Conservation (phyloP, 2,797 vertebrate genomes). For the Helarctos malayanus region DNA sequence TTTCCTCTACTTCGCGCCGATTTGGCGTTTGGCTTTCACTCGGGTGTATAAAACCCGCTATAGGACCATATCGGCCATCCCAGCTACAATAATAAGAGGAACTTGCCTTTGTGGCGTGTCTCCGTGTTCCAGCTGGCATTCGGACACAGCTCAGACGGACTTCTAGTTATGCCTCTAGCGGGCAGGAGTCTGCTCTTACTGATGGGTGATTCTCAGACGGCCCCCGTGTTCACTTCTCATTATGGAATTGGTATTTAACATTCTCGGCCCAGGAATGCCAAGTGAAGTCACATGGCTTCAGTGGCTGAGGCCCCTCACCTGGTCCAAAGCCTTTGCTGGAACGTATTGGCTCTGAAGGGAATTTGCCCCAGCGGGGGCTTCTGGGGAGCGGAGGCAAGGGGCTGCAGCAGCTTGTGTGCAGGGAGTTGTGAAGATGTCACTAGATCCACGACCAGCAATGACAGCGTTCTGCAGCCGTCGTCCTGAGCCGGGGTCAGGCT, state of each 20-base stretch:
- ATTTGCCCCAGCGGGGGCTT: neutral
- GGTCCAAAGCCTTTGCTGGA: slow-evolving; percentile 41
- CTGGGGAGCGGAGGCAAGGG: neutral
- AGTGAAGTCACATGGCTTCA: slow-evolving; percentile 46
- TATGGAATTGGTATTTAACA: slow-evolving; percentile 63
- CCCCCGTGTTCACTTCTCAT: slow-evolving; percentile 49
- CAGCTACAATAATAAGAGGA: neutral
- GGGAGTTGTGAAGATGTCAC: neutral
- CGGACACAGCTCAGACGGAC: neutral
- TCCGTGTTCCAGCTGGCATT: neutral
- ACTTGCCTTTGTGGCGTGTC: no score
- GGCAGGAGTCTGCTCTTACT: neutral
- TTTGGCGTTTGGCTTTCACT: neutral
- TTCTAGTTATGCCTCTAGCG: fast-evolving
- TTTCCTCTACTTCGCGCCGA: neutral
- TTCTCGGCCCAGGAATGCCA: slow-evolving; percentile 65
- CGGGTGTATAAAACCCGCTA: neutral
- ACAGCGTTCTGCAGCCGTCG: neutral
- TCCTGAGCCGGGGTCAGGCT: neutral
- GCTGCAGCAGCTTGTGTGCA: neutral
- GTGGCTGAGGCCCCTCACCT: neutral
- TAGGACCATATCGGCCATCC: neutral
- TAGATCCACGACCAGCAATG: neutral
- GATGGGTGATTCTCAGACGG: slow-evolving; percentile 47
- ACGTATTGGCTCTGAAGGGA: slow-evolving; percentile 57